Evolutionary conservation across 2,888 invertebrate genomes (phyloP).

Genomic region (Drosophila helvetica): DNA sequence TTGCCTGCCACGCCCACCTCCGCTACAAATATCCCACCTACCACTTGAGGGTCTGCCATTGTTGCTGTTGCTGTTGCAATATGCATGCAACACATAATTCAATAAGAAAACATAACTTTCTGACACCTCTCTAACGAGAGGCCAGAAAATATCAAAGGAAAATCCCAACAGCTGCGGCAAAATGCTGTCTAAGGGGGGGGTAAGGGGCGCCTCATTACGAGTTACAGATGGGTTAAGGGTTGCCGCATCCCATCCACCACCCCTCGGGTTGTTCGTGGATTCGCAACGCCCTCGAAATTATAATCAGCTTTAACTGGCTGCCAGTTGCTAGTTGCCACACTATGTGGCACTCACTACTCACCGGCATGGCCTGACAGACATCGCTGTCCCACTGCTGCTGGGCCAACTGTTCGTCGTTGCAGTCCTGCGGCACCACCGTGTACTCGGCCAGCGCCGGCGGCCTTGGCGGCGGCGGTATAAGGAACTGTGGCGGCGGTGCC

Average conservation of each 20-base stretch:
- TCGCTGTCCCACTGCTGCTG: constrained; percentile 83
- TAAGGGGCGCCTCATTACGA: constrained; percentile 42
- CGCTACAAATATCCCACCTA: constrained; percentile 11
- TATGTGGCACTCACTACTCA: constrained; percentile 64
- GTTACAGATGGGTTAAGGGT: constrained; percentile 48
- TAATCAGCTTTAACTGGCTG: constrained; percentile 33
- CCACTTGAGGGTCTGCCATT: constrained; percentile 32
- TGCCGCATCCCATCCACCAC: constrained; percentile 44
- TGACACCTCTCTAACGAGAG: constrained; percentile 62
- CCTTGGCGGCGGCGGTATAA: constrained; percentile 83
- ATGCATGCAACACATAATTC: constrained; percentile 63
- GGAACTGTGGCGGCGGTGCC: constrained; percentile 83
- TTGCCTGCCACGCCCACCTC: constrained; percentile 25
- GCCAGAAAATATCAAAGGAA: constrained; percentile 12
- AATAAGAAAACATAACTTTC: constrained; percentile 70
- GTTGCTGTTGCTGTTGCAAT: constrained; percentile 52
- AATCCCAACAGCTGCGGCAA: constrained; percentile 63
- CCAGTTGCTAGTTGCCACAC: neutral
- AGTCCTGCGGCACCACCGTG: constrained; percentile 74
- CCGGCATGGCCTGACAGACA: constrained; percentile 84
- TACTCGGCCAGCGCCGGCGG: constrained; percentile 81
- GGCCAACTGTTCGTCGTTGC: constrained; percentile 81
- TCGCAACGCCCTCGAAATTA: constrained; percentile 44
- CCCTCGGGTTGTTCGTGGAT: constrained; percentile 20
- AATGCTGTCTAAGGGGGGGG: constrained; percentile 31